Conservation (phyloP, 2,888 invertebrate species). For the Phoronis australis region DNA sequence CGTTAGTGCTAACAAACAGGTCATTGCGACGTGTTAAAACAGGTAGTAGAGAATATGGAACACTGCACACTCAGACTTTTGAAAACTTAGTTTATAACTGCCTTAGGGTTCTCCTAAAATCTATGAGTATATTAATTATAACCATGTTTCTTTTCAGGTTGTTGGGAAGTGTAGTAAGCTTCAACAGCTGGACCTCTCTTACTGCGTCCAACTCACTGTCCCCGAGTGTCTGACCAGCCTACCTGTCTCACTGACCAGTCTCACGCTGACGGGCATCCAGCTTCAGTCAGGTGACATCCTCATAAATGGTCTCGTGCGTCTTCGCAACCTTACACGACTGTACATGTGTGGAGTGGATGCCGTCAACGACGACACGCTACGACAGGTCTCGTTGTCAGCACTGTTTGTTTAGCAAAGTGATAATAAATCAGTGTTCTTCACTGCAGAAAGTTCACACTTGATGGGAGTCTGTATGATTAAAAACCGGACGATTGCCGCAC, state of each 20-base stretch:
- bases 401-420: no score
- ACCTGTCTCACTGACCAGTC: constrained; percentile 29
- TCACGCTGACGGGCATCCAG: constrained; percentile 38
- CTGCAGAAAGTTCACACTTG: no score
- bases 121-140: no score
- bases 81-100: no score
- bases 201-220: constrained; percentile 29
- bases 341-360: constrained; percentile 41
- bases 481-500: no score
- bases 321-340: constrained; percentile 24
- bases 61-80: no score
- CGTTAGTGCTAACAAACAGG: no score
- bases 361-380: constrained; percentile 34
- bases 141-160: constrained; percentile 22
- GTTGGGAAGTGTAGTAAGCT: constrained; percentile 33
- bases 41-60: no score
- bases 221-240: constrained; percentile 32
- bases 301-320: constrained; percentile 31
- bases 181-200: constrained; percentile 36
- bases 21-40: no score
- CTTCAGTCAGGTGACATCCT: constrained; percentile 31
- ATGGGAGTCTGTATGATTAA: no score
- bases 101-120: no score
- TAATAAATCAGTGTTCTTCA: no score
- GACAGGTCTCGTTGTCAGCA: constrained; percentile 23